Evolutionary conservation across 2,797 vertebrate species (phyloP).

Genomic region (Erithacus rubecula): DNA sequence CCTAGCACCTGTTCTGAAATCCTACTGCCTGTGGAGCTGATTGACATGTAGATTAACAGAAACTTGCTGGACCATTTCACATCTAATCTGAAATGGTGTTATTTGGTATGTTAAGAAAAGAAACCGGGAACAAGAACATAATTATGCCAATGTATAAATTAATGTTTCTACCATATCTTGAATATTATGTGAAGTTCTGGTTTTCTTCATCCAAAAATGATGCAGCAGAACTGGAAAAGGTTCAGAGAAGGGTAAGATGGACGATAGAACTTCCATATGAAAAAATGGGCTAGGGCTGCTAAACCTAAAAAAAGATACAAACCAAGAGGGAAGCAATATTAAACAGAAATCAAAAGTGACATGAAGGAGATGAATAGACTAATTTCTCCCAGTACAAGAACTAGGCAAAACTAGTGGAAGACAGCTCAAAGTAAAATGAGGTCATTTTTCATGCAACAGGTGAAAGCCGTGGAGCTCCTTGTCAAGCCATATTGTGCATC

Average conservation of each 20-base stretch:
- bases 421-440: background rate
- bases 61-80: background rate
- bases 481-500: background rate
- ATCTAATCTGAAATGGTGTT: background rate
- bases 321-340: background rate
- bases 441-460: background rate
- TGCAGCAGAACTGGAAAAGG: background rate
- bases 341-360: conserved; percentile 14
- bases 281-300: background rate
- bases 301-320: background rate
- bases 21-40: background rate
- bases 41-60: background rate
- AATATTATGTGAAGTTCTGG: background rate
- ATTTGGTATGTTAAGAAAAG: background rate
- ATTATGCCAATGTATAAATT: background rate
- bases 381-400: background rate
- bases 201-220: conserved; percentile 18
- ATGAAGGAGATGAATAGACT: background rate
- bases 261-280: background rate
- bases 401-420: background rate
- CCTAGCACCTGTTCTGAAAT: background rate
- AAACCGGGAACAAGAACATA: background rate
- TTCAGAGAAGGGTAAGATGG: background rate
- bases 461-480: background rate
- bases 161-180: background rate